These are phyloP conservation scores for Todiramphus chloris DNA, from an alignment of 2,113 vertebrate genomes.

Conservation along the genomic window DNA sequence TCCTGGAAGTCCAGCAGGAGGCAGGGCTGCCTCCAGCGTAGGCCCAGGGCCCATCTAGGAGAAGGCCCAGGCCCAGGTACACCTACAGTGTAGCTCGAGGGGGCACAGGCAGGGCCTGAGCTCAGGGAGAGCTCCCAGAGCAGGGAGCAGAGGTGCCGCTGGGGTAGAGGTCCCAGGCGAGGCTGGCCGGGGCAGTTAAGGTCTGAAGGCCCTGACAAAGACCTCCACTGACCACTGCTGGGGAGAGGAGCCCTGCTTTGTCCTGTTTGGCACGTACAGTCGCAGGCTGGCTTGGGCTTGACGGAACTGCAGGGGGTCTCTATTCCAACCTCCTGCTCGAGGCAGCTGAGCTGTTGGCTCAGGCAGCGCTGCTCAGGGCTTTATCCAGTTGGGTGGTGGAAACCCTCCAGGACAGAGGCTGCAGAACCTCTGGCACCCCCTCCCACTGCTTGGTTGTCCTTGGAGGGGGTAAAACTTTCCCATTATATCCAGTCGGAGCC, in stretches of 20 bases:
- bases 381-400: neutral
- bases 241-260: neutral
- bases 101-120: neutral
- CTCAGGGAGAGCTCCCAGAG: neutral
- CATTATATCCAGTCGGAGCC: neutral
- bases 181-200: neutral
- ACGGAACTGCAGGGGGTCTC: neutral
- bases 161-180: neutral
- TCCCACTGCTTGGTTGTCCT: neutral
- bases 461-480: neutral
- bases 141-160: neutral
- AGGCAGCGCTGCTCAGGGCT: neutral
- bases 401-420: neutral
- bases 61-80: neutral
- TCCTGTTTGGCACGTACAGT: fast-evolving
- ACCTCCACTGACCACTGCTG: fast-evolving
- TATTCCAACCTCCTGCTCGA: neutral
- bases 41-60: neutral
- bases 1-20: neutral
- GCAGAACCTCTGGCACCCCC: neutral
- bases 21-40: fast-evolving
- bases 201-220: neutral
- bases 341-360: neutral
- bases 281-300: fast-evolving
- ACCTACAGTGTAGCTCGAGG: fast-evolving